These are phyloP conservation scores for Neofelis nebulosa DNA, from an alignment of 2,113 vertebrate species.

Conservation along the genomic window DNA sequence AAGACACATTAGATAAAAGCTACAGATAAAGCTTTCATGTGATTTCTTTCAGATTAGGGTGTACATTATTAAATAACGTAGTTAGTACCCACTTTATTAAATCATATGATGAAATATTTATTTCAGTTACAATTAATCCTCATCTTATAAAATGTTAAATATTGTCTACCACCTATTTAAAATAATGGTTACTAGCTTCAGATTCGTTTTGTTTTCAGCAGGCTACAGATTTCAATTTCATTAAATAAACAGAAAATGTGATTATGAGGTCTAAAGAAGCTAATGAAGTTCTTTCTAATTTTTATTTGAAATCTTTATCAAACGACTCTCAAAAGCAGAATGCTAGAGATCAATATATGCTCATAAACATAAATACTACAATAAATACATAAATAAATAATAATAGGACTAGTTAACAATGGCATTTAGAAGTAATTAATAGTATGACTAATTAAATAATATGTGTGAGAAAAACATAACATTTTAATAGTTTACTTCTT, in stretches of 20 bases:
- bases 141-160: constrained; percentile 44
- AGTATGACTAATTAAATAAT: not conserved
- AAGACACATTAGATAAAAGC: constrained; percentile 21
- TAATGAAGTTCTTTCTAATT: constrained; percentile 8
- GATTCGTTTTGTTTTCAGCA: not conserved
- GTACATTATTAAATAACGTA: constrained; percentile 29
- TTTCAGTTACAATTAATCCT: constrained; percentile 30
- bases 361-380: not conserved
- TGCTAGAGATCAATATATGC: not conserved
- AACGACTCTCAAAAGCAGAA: constrained; percentile 45
- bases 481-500: not conserved
- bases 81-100: constrained; percentile 29
- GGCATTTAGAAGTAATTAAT: not conserved
- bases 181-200: constrained; percentile 28
- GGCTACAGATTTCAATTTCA: not conserved
- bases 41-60: not conserved
- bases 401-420: not conserved
- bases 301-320: constrained; percentile 37
- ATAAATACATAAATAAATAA: not conserved
- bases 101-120: constrained; percentile 29
- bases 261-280: constrained; percentile 6
- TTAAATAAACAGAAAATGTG: constrained; percentile 19
- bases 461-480: not conserved
- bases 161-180: not conserved
- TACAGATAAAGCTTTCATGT: constrained; percentile 26